These are phyloP conservation scores for Parnassius smintheus DNA, from an alignment of 2,888 invertebrate species.

Conservation along the genomic window DNA sequence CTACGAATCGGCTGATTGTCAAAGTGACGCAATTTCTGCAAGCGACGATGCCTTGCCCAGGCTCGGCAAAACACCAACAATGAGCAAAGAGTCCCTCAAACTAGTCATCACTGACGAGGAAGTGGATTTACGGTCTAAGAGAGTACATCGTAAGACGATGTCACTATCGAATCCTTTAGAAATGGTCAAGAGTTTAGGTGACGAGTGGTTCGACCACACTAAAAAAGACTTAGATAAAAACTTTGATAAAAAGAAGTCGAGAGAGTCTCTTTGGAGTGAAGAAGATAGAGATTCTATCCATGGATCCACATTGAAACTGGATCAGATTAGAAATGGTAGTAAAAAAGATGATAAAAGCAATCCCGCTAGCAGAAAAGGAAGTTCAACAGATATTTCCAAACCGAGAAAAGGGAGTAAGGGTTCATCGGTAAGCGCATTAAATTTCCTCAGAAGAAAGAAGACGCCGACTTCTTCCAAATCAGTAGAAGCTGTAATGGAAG, in stretches of 20 bases:
- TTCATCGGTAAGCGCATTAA: constrained; percentile 69
- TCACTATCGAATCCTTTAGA: constrained; percentile 75
- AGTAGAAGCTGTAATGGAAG: constrained; percentile 67
- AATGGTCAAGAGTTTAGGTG: constrained; percentile 70
- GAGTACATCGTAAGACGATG: constrained; percentile 74
- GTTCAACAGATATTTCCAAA: constrained; percentile 61
- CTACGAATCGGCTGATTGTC: constrained; percentile 75
- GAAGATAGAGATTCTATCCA: constrained; percentile 71
- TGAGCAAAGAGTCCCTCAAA: constrained; percentile 75
- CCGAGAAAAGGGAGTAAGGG: constrained; percentile 68
- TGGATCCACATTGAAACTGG: constrained; percentile 61
- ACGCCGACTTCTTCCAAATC: constrained; percentile 63
- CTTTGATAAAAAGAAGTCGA: constrained; percentile 69
- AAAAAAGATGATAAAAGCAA: constrained; percentile 66
- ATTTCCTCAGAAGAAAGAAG: constrained; percentile 68
- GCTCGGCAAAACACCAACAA: constrained; percentile 64
- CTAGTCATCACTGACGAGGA: constrained; percentile 74
- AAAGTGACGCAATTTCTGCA: constrained; percentile 71
- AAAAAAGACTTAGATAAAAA: constrained; percentile 66
- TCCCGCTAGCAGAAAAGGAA: constrained; percentile 56
- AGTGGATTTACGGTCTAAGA: constrained; percentile 58
- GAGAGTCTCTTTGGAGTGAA: constrained; percentile 75
- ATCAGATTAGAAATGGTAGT: constrained; percentile 63
- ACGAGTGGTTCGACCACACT: constrained; percentile 69
- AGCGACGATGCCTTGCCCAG: constrained; percentile 69